Conservation (phyloP, 2,113 vertebrate genomes). For the Oxygymnocypris stewartii region DNA sequence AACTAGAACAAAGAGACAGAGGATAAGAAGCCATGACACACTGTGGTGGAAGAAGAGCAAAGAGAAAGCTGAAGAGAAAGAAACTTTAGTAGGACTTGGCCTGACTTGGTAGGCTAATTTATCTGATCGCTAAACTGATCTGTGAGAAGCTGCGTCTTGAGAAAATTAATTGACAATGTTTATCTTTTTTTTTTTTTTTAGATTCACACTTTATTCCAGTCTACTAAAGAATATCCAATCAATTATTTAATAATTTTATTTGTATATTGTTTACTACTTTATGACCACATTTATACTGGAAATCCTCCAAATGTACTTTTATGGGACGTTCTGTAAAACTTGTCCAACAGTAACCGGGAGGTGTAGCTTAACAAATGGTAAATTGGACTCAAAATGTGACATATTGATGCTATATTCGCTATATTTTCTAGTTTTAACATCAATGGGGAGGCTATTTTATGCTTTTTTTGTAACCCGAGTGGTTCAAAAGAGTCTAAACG, state of each 20-base stretch:
- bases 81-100: conserved; percentile 82
- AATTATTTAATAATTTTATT: not conserved
- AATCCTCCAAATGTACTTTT: not conserved
- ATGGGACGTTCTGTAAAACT: not conserved
- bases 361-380: not conserved
- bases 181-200: not conserved
- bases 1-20: conserved; percentile 74
- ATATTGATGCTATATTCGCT: no score
- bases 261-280: not conserved
- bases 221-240: not conserved
- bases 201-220: not conserved
- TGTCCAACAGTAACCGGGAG: not conserved
- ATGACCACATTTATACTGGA: not conserved
- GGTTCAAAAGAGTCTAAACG: not conserved
- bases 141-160: not conserved
- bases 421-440: not conserved
- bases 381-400: no score
- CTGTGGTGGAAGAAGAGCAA: conserved; percentile 74
- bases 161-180: no score
- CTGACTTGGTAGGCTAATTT: conserved; percentile 54
- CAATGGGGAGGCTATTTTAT: not conserved
- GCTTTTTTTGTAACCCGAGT: not conserved
- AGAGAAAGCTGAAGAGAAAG: conserved; percentile 52
- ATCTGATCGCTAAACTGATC: not conserved
- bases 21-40: conserved; percentile 80